Evolutionary conservation across 2,888 invertebrate genomes (phyloP).

Genomic region (Spilarctia lutea): DNA sequence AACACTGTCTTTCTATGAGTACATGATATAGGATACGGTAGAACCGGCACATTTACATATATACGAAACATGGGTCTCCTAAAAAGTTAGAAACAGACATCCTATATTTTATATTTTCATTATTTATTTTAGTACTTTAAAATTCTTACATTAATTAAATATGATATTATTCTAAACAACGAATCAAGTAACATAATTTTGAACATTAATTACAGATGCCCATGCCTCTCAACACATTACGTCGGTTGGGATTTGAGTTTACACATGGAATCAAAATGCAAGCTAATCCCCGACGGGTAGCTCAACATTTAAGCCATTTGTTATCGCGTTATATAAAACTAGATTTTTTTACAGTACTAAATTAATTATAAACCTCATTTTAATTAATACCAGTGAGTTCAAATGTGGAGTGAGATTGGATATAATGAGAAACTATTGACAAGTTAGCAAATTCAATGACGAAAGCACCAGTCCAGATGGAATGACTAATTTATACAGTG

Average conservation of each 20-base stretch:
- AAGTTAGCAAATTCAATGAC: too few relatives aligned
- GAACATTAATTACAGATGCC: not conserved
- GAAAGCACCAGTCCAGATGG: too few relatives aligned
- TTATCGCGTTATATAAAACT: not conserved
- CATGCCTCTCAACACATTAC: not conserved
- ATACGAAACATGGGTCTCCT: too few relatives aligned
- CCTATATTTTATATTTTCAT: too few relatives aligned
- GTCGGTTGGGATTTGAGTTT: not conserved
- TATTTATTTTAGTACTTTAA: too few relatives aligned
- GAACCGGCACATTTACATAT: too few relatives aligned
- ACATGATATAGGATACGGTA: too few relatives aligned
- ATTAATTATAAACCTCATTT: not conserved
- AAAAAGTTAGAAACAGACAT: too few relatives aligned
- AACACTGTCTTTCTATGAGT: too few relatives aligned
- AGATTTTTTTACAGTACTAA: not conserved
- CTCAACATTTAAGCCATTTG: not conserved
- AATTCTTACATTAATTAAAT: not conserved
- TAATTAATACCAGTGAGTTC: not conserved
- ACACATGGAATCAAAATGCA: not conserved
- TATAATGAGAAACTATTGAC: too few relatives aligned
- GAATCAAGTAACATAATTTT: not conserved
- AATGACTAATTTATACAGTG: too few relatives aligned
- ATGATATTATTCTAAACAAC: not conserved
- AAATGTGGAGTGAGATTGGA: too few relatives aligned
- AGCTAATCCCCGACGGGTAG: not conserved